Evolutionary conservation across 2,888 invertebrate species (phyloP).

Genomic region (Drosophila acutilabella): DNA sequence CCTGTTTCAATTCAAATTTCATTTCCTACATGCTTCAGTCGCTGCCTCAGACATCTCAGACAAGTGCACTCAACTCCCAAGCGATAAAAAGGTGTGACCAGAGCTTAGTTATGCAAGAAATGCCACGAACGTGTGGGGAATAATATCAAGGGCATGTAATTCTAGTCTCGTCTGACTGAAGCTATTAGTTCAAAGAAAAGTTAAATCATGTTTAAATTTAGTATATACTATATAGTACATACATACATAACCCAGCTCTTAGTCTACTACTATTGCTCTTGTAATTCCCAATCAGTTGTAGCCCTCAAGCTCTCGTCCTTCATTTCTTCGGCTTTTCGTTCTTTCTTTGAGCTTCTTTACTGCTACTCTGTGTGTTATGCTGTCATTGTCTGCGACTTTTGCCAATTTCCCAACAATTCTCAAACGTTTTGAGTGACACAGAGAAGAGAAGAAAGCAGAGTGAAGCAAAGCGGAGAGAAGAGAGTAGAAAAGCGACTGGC

Average conservation of each 20-base stretch:
- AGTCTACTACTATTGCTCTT: not conserved
- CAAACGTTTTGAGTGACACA: constrained; percentile 29
- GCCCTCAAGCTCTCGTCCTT: not conserved
- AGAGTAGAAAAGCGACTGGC: constrained; percentile 27
- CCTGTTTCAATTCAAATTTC: constrained; percentile 63
- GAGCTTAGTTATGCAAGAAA: constrained; percentile 11
- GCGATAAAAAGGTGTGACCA: constrained; percentile 45
- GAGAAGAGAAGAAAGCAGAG: too few relatives aligned
- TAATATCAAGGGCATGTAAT: not conserved
- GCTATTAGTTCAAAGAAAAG: too few relatives aligned
- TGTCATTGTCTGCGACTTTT: constrained; percentile 23
- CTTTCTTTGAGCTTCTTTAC: not conserved
- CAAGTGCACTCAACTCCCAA: constrained; percentile 71
- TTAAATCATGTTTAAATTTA: too few relatives aligned
- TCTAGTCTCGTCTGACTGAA: not conserved
- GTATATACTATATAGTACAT: too few relatives aligned
- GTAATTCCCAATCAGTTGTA: not conserved
- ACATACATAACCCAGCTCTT: too few relatives aligned
- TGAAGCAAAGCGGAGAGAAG: too few relatives aligned
- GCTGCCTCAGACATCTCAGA: constrained; percentile 45
- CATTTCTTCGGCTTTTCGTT: not conserved
- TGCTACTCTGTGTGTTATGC: not conserved
- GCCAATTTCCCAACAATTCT: constrained; percentile 30
- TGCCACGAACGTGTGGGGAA: not conserved
- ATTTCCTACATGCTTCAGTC: constrained; percentile 65